Percentiles rank a stretch among this genome's conserved stretches.
These are phyloP conservation scores for Lagocephalus sceleratus DNA, from an alignment of 2,797 vertebrate genomes.

Conservation along the genomic window DNA sequence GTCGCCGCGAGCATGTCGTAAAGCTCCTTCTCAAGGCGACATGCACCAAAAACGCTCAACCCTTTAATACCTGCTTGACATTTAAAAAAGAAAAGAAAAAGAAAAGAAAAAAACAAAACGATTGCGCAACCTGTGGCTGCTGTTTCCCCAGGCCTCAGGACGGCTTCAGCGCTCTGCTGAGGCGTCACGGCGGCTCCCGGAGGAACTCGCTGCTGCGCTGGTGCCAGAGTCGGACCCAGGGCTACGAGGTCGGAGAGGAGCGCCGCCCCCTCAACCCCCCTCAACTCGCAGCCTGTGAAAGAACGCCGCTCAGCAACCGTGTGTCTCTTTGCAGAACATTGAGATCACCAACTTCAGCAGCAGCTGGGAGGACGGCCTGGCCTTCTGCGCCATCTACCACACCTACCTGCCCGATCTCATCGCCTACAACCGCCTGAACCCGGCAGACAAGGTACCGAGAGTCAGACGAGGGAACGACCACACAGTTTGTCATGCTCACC, in stretches of 20 bases:
- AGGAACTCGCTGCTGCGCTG: slow-evolving; percentile 78
- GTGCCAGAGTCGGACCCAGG: slow-evolving; percentile 75
- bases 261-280: not conserved
- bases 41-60: no score
- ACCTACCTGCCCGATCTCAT: slow-evolving; percentile 73
- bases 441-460: slow-evolving; percentile 68
- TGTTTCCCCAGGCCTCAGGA: slow-evolving; percentile 63
- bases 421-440: slow-evolving; percentile 67
- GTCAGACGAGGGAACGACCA: no score
- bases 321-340: slow-evolving; percentile 69
- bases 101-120: no score
- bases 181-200: slow-evolving; percentile 77
- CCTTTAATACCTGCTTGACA: no score
- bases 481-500: not conserved
- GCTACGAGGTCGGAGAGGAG: slow-evolving; percentile 68
- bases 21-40: no score
- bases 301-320: not conserved
- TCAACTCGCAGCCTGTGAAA: not conserved
- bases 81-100: no score
- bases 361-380: slow-evolving; percentile 82
- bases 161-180: slow-evolving; percentile 72
- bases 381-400: slow-evolving; percentile 79
- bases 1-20: no score
- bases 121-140: no score
- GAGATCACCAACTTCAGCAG: slow-evolving; percentile 84